Evolutionary conservation across 2,113 vertebrate genomes (phyloP), one percentile per base, ranked within the genome.

Genomic region (Crocuta crocuta): DNA sequence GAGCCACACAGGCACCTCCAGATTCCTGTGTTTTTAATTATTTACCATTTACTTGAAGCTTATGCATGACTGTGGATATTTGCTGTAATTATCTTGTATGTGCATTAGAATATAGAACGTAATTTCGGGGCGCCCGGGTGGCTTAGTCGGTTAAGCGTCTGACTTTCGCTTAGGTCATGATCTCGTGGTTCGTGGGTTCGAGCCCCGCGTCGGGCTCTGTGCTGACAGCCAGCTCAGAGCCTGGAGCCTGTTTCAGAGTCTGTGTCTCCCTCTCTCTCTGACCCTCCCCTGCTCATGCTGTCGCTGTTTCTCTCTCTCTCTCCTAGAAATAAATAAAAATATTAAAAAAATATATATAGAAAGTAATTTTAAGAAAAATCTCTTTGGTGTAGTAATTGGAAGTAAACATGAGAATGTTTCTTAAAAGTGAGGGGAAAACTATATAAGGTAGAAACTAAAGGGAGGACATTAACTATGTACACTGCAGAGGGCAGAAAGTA

Each of bases 331-430:
- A 39, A 39, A 39, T 39, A 39, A 39, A 39, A 39, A 39, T 39
- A 39, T 39, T 39, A 39, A 39, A 39, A 39, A 39, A 39, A 39
- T n/a, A n/a, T n/a, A 39, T 39, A 39, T 39, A 39, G 39, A 39
- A 39, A 88, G 7, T 48, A 95, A 76, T 78, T 92, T 94, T 78
- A 21, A 74, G 35, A 82, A 97, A 85, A 89, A 92, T 28, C 43
- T 5, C 6, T 43, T 76, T 92, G 79, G 9, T 80, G 2, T 66
- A 17, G 16, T 84, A 73, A 82, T 61, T 79, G 17, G 28, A 83
- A 95, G 10, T 28, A 28, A 76, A 92, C 55, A 82, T 35, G 63
- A 95, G 19, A 85, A 45, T 94, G 16, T 86, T 88, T 97, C 63
- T 31, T 89, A 80, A 91, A 78, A 70, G 50, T 10, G 39, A 86